These are phyloP conservation scores for Sardina pilchardus DNA, from an alignment of 2,113 vertebrate species.

Conservation along the genomic window DNA sequence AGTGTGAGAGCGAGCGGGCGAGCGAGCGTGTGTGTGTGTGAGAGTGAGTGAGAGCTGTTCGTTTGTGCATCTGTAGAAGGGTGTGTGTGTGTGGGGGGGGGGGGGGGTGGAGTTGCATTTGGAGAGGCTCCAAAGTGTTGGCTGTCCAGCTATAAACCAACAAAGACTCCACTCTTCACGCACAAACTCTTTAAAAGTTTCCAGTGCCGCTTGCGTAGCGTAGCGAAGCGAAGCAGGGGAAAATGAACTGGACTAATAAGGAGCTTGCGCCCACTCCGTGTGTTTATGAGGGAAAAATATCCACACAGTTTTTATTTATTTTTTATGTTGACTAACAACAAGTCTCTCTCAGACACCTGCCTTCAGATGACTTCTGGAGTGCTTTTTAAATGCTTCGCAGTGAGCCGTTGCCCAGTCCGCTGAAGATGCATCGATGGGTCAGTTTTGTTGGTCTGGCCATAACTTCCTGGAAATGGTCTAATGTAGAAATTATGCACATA, in stretches of 20 bases:
- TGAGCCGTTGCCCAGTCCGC: background rate
- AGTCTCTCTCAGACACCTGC: background rate
- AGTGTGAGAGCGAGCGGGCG: background rate
- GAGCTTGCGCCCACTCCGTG: slow-evolving; percentile 35
- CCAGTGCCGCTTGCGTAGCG: background rate
- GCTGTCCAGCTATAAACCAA: background rate
- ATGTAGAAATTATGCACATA: background rate
- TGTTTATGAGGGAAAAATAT: slow-evolving; percentile 59
- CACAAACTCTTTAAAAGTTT: slow-evolving; percentile 26
- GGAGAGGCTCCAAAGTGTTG: background rate
- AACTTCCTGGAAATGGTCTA: background rate
- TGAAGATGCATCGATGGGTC: background rate
- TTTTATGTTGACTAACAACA: slow-evolving; percentile 22
- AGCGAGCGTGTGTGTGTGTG: too few relatives aligned
- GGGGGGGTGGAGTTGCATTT: too few relatives aligned
- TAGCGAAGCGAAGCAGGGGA: background rate
- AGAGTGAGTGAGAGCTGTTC: background rate
- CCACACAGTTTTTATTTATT: slow-evolving; percentile 36
- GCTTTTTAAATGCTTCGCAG: background rate
- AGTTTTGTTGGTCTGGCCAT: background rate
- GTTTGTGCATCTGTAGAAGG: background rate
- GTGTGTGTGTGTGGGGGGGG: too few relatives aligned
- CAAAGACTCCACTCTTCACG: background rate
- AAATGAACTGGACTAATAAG: slow-evolving; percentile 29
- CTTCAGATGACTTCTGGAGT: background rate